Evolutionary conservation across 2,888 invertebrate genomes (phyloP).

Genomic region (Aspidiotus destructor): DNA sequence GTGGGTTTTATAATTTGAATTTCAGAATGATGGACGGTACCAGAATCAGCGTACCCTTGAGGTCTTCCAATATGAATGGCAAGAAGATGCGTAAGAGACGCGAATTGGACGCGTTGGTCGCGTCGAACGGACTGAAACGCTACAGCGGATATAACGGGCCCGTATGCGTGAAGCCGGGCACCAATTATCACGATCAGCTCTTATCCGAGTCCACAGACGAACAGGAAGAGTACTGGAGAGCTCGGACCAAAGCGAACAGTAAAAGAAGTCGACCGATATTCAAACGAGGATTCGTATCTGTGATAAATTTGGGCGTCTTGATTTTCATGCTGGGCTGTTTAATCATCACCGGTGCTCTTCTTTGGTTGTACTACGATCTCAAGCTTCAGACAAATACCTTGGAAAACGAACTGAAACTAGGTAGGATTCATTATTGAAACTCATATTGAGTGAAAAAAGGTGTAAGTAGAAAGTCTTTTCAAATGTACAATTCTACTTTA

Average conservation of each 20-base stretch:
- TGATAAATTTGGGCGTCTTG: slow-evolving; percentile 51
- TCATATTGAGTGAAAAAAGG: too few relatives aligned
- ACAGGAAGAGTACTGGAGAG: slow-evolving; percentile 46
- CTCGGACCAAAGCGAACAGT: slow-evolving; percentile 9
- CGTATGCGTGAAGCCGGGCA: slow-evolving; percentile 38
- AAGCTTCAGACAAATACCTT: slow-evolving; percentile 56
- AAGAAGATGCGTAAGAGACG: slow-evolving; percentile 70
- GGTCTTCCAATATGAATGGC: slow-evolving; percentile 39
- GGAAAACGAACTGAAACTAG: slow-evolving; percentile 56
- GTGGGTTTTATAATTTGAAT: too few relatives aligned
- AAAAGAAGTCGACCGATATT: slow-evolving; percentile 41
- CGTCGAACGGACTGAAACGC: slow-evolving; percentile 35
- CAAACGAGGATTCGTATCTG: slow-evolving; percentile 41
- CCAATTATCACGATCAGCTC: slow-evolving; percentile 48
- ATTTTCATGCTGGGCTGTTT: slow-evolving; percentile 54
- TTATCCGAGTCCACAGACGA: slow-evolving; percentile 55
- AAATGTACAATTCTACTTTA: too few relatives aligned
- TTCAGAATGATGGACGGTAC: slow-evolving; percentile 16
- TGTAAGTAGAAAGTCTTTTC: too few relatives aligned
- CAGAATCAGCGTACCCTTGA: slow-evolving; percentile 15
- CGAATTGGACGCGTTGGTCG: slow-evolving; percentile 62
- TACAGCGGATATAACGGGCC: slow-evolving; percentile 35
- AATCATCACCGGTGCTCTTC: slow-evolving; percentile 54
- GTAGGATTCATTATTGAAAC: slow-evolving; percentile 41
- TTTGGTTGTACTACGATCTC: slow-evolving; percentile 60